A percentile compares a stretch with the other conserved stretches of the same genome.
Evolutionary conservation across 2,113 vertebrate genomes (phyloP).

Genomic region (Syrrhaptes paradoxus): DNA sequence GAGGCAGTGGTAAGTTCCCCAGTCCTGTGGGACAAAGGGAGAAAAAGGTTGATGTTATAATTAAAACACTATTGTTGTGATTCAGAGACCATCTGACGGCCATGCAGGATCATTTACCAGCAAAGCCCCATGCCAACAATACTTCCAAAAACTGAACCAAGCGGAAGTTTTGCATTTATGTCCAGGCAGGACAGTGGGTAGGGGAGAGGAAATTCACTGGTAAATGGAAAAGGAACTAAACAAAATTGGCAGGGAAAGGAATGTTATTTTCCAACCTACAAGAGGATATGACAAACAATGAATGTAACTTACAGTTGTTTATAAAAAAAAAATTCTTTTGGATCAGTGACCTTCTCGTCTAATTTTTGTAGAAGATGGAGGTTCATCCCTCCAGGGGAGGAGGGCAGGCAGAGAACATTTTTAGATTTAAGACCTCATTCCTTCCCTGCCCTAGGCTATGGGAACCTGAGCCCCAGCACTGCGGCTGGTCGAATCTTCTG

Average conservation of each 20-base stretch:
- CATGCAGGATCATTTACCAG: not conserved
- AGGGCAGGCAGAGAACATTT: not conserved
- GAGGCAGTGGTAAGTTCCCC: not conserved
- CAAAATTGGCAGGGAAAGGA: conserved; percentile 35
- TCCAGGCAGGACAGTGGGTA: conserved; percentile 8
- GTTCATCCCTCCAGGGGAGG: not conserved
- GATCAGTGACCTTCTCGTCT: not conserved
- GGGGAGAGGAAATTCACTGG: conserved; percentile 26
- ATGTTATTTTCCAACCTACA: conserved; percentile 35
- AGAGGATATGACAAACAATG: conserved; percentile 60
- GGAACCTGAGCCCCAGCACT: conserved; percentile 85
- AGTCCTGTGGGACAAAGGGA: not conserved
- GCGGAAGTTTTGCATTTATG: conserved; percentile 27
- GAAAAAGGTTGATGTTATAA: conserved; percentile 6
- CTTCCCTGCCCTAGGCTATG: conserved; percentile 79
- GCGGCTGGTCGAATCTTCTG: conserved; percentile 85
- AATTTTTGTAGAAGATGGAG: not conserved
- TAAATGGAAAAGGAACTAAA: conserved; percentile 51
- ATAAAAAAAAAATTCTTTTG: conserved; percentile 38
- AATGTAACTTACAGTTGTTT: conserved; percentile 44
- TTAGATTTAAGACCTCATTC: not conserved
- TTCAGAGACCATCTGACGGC: conserved; percentile 20
- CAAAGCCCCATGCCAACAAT: not conserved
- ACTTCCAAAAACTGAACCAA: conserved; percentile 8
- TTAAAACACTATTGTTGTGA: not conserved